Conservation (phyloP, 1,140 invertebrate species). For the Steinernema khuongi region DNA sequence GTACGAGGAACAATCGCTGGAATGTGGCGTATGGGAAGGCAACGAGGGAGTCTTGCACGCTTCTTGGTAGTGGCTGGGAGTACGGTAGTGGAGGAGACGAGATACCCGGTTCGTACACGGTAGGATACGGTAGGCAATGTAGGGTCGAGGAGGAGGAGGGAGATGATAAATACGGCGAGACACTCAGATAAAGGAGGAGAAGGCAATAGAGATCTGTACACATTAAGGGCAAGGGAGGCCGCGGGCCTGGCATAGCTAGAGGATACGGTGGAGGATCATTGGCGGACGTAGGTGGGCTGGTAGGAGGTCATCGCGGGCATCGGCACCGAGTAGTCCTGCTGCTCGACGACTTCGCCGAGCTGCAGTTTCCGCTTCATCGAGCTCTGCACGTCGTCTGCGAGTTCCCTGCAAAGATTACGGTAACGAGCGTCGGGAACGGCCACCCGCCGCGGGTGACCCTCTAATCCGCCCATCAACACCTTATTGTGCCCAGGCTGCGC, state of each 20-base stretch:
- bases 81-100: background rate
- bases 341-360: background rate
- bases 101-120: conserved; percentile 1
- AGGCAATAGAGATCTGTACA: conserved; percentile 15
- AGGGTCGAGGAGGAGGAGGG: background rate
- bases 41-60: background rate
- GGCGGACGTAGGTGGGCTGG: conserved; percentile 5
- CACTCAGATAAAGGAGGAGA: too few relatives aligned
- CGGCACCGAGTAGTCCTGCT: background rate
- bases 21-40: conserved; percentile 1
- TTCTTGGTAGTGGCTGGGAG: conserved; percentile 1
- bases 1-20: background rate
- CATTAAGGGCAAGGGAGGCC: conserved; percentile 9
- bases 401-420: conserved; percentile 11
- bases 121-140: conserved; percentile 10
- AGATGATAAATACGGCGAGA: background rate
- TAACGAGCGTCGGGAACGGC: background rate
- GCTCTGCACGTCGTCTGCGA: background rate
- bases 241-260: conserved; percentile 12
- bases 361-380: conserved; percentile 9
- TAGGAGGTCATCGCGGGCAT: background rate
- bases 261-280: background rate
- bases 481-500: conserved; percentile 5
- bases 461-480: conserved; percentile 16
- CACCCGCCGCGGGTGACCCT: background rate